These are phyloP conservation scores for Melanotaenia trifasciata DNA, from an alignment of 2,797 vertebrate genomes.

Conservation along the genomic window DNA sequence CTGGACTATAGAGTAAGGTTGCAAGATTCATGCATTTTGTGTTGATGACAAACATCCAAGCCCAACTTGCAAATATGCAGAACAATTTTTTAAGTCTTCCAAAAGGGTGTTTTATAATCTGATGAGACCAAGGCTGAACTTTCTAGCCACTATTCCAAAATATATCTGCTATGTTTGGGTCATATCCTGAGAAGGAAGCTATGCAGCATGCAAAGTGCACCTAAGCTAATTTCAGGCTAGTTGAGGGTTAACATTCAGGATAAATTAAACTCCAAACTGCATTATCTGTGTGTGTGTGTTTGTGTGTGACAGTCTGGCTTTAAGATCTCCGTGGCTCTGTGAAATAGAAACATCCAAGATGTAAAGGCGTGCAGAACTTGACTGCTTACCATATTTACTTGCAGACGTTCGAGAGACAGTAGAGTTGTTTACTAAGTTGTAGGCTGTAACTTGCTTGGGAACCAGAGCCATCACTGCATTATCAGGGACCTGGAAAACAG, in stretches of 20 bases:
- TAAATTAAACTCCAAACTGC: neutral
- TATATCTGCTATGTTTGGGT: neutral
- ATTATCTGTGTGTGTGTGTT: neutral
- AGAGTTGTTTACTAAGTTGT: conserved; percentile 98
- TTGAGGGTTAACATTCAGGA: no score
- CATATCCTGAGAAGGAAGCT: no score
- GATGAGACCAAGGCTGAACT: neutral
- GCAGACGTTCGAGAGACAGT: conserved; percentile 96
- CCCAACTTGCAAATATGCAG: no score
- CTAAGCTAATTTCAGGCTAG: no score
- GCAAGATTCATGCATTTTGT: no score
- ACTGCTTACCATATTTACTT: conserved; percentile 93
- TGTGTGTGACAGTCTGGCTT: neutral
- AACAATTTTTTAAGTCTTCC: neutral
- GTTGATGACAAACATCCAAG: no score
- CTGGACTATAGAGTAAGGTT: neutral
- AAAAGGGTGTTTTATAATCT: neutral
- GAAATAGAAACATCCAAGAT: neutral
- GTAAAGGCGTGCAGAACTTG: neutral
- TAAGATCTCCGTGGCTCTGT: neutral
- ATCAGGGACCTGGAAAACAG: conserved; percentile 89
- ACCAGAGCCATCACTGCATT: conserved; percentile 95
- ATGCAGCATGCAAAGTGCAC: no score
- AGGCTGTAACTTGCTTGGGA: conserved; percentile 97
- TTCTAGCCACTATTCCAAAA: neutral